phyloP scores from a whole-genome alignment of 2,888 invertebrate genomes.

The Athalia circularis region DNA sequence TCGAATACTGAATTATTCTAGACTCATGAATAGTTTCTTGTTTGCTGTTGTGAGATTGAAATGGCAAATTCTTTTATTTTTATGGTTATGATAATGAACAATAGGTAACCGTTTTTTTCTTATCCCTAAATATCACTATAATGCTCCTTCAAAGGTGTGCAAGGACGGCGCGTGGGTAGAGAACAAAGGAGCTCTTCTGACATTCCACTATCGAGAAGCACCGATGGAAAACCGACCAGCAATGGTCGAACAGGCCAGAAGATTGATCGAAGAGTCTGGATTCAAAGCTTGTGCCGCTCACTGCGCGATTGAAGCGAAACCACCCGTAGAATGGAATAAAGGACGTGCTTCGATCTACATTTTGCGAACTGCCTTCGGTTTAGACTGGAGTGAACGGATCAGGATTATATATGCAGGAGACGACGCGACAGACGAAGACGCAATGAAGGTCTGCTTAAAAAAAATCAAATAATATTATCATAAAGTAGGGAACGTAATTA shows the following conservation, averaged over 20 bases:
- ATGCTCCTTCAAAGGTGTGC: constrained; percentile 79
- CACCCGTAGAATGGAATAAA: constrained; percentile 94
- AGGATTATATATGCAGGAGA: constrained; percentile 93
- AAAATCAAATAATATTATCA: constrained; percentile 13
- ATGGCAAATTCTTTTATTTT: no score
- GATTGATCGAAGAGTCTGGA: constrained; percentile 84
- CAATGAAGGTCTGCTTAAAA: constrained; percentile 83
- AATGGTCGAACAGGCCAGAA: constrained; percentile 83
- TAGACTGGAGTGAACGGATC: constrained; percentile 94
- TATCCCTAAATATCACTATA: neutral
- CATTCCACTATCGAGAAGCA: constrained; percentile 92
- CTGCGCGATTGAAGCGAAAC: constrained; percentile 92
- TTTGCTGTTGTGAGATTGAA: no score
- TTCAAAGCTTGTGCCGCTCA: constrained; percentile 88
- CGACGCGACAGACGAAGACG: constrained; percentile 92
- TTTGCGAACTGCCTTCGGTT: constrained; percentile 90
- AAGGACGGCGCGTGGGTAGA: constrained; percentile 94
- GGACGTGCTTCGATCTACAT: constrained; percentile 94
- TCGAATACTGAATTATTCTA: no score
- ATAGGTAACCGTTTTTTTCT: no score
- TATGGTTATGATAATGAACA: neutral
- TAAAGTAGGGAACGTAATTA: no score
- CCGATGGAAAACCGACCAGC: constrained; percentile 81
- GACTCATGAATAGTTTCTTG: no score
- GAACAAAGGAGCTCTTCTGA: constrained; percentile 90